Base-by-base conservation (phyloP, 2,113 vertebrate genomes). In the Amblyornis subalaris region DNA sequence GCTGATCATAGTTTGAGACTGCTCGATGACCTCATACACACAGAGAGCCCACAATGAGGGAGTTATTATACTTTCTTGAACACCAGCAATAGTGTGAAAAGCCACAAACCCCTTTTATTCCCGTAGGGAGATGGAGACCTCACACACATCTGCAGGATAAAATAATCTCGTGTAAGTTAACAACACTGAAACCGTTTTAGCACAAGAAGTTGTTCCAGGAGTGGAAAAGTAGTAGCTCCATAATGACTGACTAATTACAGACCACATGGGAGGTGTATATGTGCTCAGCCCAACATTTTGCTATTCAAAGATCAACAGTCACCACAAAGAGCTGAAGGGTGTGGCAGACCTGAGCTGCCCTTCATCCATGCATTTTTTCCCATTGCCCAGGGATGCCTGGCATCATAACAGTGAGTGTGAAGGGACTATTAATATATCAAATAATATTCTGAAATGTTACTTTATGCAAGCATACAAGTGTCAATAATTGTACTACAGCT, bases 251-350 rank as follows among this genome's bases (percentile, higher is more conserved):
- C 10, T 66, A n/a, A 38, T 26, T 54, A 28, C 22, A 67, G 57
- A 53, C 8, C 28, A 40, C 6, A 40, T 12, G 13, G 18, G 33
- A 72, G 13, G 6, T 7, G 1, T 6, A 0, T 44, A 3, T 15
- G 7, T 45, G 47, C 13, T 67, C 33, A 36, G 36, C 9, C 15
- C 22, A 33, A 2, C 16, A 35, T 22, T 62, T 51, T 8, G 1
- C 17, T 55, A 28, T 31, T 72, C 25, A 62, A 50, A 62, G 14
- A 50, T 14, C 42, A 70, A 25, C 48, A 55, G 9, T 33, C 17
- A 35, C 33, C 29, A 55, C 33, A 73, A 73, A 51, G 16, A 78
- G 9, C n/a, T 54, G 23, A 36, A 35, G 7, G 12, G 1, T 44
- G 38, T 44, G 35, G 9, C 14, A 76, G 4, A 54, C 65, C 31